phyloP scores from a whole-genome alignment of 2,113 vertebrate genomes.

The Excalfactoria chinensis region DNA sequence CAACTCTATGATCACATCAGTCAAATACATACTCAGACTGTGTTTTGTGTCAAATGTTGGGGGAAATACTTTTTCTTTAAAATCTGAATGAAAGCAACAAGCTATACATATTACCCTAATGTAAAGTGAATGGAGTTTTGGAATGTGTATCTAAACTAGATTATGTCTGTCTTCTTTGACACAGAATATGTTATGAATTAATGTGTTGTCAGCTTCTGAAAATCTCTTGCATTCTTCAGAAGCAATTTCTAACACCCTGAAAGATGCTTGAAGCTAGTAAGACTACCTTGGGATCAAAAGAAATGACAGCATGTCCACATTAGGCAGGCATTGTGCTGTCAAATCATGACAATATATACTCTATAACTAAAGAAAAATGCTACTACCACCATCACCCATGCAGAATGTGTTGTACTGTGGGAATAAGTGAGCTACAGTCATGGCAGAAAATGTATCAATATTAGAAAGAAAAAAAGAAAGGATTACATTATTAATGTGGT shows the following conservation, averaged over 20 bases:
- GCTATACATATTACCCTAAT: background rate
- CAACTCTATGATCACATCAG: background rate
- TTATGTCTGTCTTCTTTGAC: background rate
- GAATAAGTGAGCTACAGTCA: background rate
- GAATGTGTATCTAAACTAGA: background rate
- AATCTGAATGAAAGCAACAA: background rate
- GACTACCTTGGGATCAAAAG: background rate
- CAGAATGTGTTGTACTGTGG: background rate
- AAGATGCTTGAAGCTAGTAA: background rate
- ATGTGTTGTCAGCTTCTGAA: background rate
- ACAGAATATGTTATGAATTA: background rate
- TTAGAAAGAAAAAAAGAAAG: background rate
- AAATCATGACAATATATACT: background rate
- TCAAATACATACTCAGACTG: background rate
- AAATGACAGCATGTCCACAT: background rate
- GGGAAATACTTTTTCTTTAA: background rate
- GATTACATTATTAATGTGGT: background rate
- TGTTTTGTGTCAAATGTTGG: background rate
- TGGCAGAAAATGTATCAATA: background rate
- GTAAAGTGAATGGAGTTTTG: background rate
- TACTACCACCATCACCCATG: background rate
- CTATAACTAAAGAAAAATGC: background rate
- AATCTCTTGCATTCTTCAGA: background rate
- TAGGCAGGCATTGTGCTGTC: background rate
- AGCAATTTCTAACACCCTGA: background rate